phyloP scores from a whole-genome alignment of 2,113 vertebrate genomes.

The Tiliqua scincoides region DNA sequence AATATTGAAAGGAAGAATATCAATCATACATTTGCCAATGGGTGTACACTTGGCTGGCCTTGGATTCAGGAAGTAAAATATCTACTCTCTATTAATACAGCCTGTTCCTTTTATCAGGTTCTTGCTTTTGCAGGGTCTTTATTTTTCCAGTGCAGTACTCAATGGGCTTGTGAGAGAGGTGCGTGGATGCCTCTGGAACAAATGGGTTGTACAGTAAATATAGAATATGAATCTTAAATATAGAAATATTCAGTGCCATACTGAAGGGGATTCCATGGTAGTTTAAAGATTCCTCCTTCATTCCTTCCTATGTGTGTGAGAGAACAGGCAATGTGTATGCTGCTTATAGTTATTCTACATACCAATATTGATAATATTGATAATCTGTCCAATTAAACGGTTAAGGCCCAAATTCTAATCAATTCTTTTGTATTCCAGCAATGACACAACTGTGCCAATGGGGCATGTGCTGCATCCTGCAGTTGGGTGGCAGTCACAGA shows the following conservation, averaged over 20 bases:
- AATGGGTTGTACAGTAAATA: not conserved
- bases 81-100: conserved; percentile 8
- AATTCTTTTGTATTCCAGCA: too few species aligned
- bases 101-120: not conserved
- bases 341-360: too few species aligned
- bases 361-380: too few species aligned
- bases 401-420: too few species aligned
- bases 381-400: too few species aligned
- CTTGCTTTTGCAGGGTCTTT: not conserved
- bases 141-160: not conserved
- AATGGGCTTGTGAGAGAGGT: not conserved
- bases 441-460: too few species aligned
- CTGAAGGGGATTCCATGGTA: not conserved
- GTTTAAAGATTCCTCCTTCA: not conserved
- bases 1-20: conserved; percentile 36
- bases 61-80: conserved; percentile 33
- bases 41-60: conserved; percentile 7
- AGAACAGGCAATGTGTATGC: too few species aligned
- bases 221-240: not conserved
- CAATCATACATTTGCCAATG: conserved; percentile 1
- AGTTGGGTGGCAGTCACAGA: too few species aligned
- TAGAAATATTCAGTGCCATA: not conserved
- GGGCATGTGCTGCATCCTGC: too few species aligned
- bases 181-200: not conserved
- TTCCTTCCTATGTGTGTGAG: too few species aligned